phyloP scores from a whole-genome alignment of 2,113 vertebrate genomes.

The Phaethornis superciliosus region DNA sequence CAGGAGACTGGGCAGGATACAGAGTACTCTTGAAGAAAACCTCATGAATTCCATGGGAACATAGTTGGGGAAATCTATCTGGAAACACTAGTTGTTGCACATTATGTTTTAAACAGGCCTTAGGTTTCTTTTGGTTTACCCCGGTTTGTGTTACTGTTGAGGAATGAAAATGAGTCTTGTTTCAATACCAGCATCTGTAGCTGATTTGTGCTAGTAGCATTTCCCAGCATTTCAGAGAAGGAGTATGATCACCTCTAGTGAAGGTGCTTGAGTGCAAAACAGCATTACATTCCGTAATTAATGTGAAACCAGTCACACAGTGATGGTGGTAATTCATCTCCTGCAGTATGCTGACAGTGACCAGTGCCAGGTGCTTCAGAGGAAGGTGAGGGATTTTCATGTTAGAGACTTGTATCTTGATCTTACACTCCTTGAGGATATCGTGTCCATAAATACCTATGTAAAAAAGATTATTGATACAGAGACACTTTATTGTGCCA shows the following conservation, averaged over 20 bases:
- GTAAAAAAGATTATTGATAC: neutral
- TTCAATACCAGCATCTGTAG: neutral
- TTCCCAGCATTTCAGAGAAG: neutral
- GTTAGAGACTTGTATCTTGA: neutral
- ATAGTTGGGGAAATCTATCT: neutral
- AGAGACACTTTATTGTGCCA: neutral
- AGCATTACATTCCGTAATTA: conserved; percentile 10
- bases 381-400: neutral
- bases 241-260: neutral
- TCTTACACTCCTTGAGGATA: neutral
- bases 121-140: neutral
- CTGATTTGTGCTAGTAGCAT: neutral
- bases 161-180: neutral
- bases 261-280: neutral
- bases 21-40: neutral
- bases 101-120: neutral
- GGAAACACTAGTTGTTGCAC: neutral
- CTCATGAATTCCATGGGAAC: neutral
- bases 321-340: conserved; percentile 1
- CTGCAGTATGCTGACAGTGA: neutral
- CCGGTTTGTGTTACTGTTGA: neutral
- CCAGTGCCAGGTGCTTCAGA: neutral
- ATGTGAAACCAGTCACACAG: neutral
- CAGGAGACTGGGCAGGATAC: neutral
- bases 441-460: neutral